These are phyloP conservation scores for Sisyra nigra DNA, from an alignment of 2,888 invertebrate species.

Conservation along the genomic window DNA sequence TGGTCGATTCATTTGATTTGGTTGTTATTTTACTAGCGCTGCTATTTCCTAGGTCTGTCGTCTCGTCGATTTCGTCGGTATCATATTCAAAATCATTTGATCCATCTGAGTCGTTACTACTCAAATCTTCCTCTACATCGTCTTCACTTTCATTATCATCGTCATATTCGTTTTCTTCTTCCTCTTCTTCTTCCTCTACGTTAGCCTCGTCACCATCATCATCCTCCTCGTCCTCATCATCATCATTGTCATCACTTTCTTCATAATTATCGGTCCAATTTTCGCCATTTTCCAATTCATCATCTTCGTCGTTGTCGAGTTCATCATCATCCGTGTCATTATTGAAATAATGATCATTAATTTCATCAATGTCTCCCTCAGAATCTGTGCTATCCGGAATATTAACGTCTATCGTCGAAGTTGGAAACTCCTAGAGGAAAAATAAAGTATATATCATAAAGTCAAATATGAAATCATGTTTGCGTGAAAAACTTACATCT, in stretches of 20 bases:
- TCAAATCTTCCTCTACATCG: constrained; percentile 3
- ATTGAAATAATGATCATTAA: too few species aligned
- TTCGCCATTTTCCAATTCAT: too few species aligned
- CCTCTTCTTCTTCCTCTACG: constrained; percentile 18
- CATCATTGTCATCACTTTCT: constrained; percentile 13
- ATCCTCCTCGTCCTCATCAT: constrained; percentile 21
- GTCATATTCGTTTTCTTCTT: constrained; percentile 8
- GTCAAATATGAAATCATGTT: neutral
- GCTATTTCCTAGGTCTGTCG: too few species aligned
- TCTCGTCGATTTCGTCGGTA: neutral
- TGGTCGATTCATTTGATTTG: too few species aligned
- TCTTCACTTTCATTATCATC: constrained; percentile 10
- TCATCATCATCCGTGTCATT: constrained; percentile 19
- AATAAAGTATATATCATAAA: neutral
- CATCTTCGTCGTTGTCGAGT: constrained; percentile 18
- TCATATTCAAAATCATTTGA: constrained; percentile 4
- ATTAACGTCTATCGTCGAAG: neutral
- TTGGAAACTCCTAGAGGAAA: neutral
- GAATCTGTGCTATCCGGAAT: constrained; percentile 13
- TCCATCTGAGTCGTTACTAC: constrained; percentile 10
- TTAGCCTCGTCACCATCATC: constrained; percentile 31
- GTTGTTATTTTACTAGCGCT: too few species aligned
- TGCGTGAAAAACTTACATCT: constrained; percentile 9
- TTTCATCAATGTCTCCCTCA: neutral
- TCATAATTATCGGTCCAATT: constrained; percentile 20